These are phyloP conservation scores for Mylabris sibirica DNA, from an alignment of 2,888 invertebrate genomes.

Conservation along the genomic window DNA sequence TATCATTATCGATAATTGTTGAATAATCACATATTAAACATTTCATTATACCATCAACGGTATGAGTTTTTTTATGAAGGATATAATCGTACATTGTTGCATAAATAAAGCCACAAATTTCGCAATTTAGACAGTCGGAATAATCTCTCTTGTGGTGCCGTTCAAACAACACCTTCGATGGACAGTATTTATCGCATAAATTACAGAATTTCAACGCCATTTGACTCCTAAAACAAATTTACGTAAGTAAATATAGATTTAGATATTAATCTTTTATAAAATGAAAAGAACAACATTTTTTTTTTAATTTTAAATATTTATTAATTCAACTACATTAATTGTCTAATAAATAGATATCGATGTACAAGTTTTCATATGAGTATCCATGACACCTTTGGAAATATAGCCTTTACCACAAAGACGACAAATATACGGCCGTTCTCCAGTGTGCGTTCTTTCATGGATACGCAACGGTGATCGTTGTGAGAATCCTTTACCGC, in stretches of 20 bases:
- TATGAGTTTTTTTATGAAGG: background rate
- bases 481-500: constrained; percentile 69
- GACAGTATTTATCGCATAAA: background rate
- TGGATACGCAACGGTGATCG: constrained; percentile 69
- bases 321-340: constrained; percentile 23
- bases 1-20: background rate
- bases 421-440: constrained; percentile 66
- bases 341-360: constrained; percentile 25
- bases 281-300: too few species aligned
- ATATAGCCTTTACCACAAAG: constrained; percentile 67
- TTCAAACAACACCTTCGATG: background rate
- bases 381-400: constrained; percentile 54
- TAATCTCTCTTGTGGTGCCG: background rate
- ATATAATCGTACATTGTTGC: background rate
- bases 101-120: background rate
- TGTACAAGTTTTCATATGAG: constrained; percentile 51
- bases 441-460: constrained; percentile 68
- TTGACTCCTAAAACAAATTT: background rate
- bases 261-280: background rate
- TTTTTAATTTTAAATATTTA: too few species aligned
- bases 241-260: background rate
- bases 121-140: background rate
- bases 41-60: background rate
- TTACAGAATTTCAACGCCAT: background rate
- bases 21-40: background rate